Conservation (phyloP, 2,797 vertebrate species). For the Podargus strigoides region DNA sequence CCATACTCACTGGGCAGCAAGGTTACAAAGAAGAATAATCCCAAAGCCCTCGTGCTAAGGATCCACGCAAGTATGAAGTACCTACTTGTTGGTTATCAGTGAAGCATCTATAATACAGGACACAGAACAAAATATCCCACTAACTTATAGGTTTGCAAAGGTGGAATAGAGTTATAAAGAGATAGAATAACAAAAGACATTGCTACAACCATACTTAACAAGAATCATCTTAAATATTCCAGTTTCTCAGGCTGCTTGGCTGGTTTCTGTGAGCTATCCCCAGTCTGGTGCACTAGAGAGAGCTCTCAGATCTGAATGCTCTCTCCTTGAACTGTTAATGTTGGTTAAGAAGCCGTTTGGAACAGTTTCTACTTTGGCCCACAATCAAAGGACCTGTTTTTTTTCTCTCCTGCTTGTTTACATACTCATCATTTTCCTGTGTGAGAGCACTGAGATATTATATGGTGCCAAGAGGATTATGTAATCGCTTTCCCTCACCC, state of each 20-base stretch:
- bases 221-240: not conserved
- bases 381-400: not conserved
- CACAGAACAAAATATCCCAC: not conserved
- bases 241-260: not conserved
- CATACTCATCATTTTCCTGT: not conserved
- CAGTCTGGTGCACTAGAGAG: not conserved
- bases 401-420: slow-evolving; percentile 19
- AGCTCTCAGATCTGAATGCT: not conserved
- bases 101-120: not conserved
- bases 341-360: slow-evolving; percentile 9
- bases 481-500: not conserved
- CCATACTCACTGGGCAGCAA: not conserved
- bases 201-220: not conserved
- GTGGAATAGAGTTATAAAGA: not conserved
- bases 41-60: not conserved
- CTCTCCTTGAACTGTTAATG: not conserved
- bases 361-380: slow-evolving; percentile 26
- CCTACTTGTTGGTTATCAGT: not conserved
- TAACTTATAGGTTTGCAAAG: not conserved
- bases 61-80: not conserved
- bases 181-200: not conserved
- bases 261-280: not conserved
- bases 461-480: not conserved
- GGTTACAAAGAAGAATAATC: fast-evolving
- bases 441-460: not conserved